Percentiles rank a stretch among this genome's conserved stretches.
phyloP scores from a whole-genome alignment of 2,113 vertebrate genomes.

The Rhabdomys dilectus region DNA sequence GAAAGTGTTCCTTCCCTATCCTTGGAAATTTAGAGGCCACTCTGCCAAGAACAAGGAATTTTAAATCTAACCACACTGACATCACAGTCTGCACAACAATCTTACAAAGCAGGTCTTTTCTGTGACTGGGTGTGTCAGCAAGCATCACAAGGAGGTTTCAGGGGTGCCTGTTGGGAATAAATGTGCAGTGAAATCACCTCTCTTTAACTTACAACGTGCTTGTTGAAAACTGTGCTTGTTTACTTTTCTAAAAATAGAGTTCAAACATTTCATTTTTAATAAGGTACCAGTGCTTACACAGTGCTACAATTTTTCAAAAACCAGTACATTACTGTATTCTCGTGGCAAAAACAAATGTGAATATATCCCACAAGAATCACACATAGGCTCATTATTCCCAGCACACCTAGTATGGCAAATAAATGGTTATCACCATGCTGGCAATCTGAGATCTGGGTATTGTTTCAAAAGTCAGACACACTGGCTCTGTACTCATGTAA shows the following conservation, averaged over 20 bases:
- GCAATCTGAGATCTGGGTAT: conserved; percentile 63
- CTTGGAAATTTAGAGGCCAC: background rate
- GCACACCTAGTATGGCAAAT: conserved; percentile 58
- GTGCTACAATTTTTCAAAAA: conserved; percentile 68
- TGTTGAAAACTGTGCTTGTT: conserved; percentile 63
- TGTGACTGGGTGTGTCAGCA: background rate
- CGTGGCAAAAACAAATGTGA: conserved; percentile 67
- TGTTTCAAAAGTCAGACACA: conserved; percentile 52
- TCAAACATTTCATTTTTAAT: conserved; percentile 80
- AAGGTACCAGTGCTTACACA: conserved; percentile 78
- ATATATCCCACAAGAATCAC: conserved; percentile 60
- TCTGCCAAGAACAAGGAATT: conserved; percentile 27
- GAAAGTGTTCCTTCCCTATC: background rate
- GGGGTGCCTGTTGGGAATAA: background rate
- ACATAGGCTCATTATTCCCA: conserved; percentile 64
- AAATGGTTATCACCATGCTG: conserved; percentile 37
- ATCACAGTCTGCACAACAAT: background rate
- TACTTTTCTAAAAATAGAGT: conserved; percentile 84
- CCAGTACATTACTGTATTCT: conserved; percentile 53
- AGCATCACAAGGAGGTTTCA: background rate
- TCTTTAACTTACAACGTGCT: conserved; percentile 59
- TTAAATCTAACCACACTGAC: background rate
- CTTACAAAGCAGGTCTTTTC: background rate
- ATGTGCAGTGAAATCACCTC: conserved; percentile 43
- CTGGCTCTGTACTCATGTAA: conserved; percentile 48